These are phyloP conservation scores for Ephydatia muelleri DNA, from an alignment of 37 sponge, comb jelly and placozoan species.

Conservation along the genomic window DNA sequence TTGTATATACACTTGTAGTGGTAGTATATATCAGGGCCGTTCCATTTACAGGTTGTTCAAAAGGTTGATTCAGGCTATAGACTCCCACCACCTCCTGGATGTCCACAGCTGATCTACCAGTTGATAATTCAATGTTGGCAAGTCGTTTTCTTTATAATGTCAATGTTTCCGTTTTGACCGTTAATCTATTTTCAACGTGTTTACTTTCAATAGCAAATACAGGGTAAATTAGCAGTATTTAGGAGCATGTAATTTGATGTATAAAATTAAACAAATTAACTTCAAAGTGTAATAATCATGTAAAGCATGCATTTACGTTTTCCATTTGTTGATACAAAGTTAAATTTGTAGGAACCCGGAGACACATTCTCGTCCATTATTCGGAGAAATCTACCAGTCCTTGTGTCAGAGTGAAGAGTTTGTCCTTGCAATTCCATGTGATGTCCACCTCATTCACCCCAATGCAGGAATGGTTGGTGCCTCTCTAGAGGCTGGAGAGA, in stretches of 20 bases:
- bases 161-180: no score
- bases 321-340: no score
- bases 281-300: no score
- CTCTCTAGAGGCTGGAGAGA: background rate
- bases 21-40: background rate
- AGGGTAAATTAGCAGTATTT: no score
- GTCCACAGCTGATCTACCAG: background rate
- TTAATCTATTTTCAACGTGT: no score
- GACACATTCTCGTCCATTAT: background rate
- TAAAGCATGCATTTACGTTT: no score
- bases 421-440: background rate
- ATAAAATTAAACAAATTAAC: no score
- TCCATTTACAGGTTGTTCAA: background rate
- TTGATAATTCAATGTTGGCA: background rate
- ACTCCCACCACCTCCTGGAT: background rate
- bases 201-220: no score
- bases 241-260: no score
- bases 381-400: background rate
- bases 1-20: background rate
- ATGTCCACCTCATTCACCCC: background rate
- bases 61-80: background rate
- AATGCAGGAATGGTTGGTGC: background rate
- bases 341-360: background rate
- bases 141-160: background rate
- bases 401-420: background rate